Conservation (phyloP, 2,888 invertebrate genomes). For the Hetaerina titia region DNA sequence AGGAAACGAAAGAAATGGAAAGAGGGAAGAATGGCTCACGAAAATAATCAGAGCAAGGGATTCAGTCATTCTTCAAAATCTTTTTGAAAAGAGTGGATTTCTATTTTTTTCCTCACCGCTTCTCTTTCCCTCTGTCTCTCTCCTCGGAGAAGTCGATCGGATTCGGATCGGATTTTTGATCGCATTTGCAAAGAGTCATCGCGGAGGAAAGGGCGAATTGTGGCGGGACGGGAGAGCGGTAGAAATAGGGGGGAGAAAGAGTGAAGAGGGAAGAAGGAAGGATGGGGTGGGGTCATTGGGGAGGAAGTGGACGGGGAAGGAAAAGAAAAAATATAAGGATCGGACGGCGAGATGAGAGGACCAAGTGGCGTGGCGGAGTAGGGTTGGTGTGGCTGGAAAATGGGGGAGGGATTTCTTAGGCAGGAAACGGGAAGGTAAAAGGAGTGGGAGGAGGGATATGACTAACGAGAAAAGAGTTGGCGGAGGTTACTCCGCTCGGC, state of each 20-base stretch:
- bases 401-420: neutral
- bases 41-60: conserved; percentile 63
- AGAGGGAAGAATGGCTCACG: neutral
- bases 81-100: conserved; percentile 29
- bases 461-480: conserved; percentile 10
- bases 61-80: conserved; percentile 46
- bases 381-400: neutral
- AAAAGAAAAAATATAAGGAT: neutral
- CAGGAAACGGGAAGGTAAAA: neutral
- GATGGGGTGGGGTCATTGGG: neutral
- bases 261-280: neutral
- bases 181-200: conserved; percentile 63
- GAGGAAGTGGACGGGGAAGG: neutral
- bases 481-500: conserved; percentile 16
- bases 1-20: neutral
- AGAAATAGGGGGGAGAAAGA: neutral
- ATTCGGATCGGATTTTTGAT: conserved; percentile 48
- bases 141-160: conserved; percentile 7
- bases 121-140: neutral
- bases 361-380: neutral
- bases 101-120: neutral
- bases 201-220: neutral
- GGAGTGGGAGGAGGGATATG: neutral
- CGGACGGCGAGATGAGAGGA: conserved; percentile 1
- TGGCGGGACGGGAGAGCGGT: neutral